Conservation (phyloP, 2,113 vertebrate species). For the Labeo catla region DNA sequence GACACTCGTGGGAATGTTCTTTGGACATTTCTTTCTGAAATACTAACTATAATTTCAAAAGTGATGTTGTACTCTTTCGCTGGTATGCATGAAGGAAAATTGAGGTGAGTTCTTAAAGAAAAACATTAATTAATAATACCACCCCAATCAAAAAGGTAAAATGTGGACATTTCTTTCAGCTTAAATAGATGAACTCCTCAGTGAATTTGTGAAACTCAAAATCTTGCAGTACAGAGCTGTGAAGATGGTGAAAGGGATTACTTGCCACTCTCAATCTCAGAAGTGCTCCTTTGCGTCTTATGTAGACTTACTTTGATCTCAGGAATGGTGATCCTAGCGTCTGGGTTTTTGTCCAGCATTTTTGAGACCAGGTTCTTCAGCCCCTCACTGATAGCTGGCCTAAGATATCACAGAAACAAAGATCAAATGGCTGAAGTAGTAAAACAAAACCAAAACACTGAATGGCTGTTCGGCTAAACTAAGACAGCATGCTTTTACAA, state of each 20-base stretch:
- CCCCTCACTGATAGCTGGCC: conserved; percentile 81
- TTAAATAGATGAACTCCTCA: background rate
- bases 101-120: background rate
- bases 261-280: background rate
- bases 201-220: background rate
- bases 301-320: conserved; percentile 87
- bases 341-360: conserved; percentile 96
- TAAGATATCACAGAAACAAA: conserved; percentile 59
- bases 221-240: background rate
- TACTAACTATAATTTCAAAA: background rate
- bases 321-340: conserved; percentile 88
- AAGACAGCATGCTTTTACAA: background rate
- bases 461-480: background rate
- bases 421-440: background rate
- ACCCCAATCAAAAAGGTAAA: background rate
- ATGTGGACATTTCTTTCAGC: background rate
- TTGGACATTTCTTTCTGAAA: background rate
- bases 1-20: background rate
- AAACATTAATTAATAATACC: background rate
- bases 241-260: background rate
- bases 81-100: background rate
- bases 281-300: background rate
- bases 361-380: conserved; percentile 85
- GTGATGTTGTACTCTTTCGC: background rate
- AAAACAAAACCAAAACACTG: background rate